phyloP scores from a whole-genome alignment of 2,113 vertebrate genomes.

The Columba livia region DNA sequence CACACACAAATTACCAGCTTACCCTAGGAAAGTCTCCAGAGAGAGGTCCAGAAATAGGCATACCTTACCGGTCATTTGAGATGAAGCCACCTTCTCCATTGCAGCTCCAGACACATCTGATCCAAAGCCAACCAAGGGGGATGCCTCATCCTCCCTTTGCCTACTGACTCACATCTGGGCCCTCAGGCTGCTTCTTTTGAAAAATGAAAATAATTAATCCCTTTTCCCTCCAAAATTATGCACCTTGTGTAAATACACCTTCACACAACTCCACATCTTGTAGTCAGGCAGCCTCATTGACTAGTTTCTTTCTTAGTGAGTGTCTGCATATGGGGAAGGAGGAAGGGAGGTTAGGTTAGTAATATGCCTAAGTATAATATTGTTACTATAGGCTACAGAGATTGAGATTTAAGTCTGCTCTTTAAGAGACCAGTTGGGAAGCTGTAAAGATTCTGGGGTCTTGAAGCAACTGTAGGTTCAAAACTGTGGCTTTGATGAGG shows the following conservation, averaged over 20 bases:
- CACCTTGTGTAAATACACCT: background rate
- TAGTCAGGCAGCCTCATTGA: background rate
- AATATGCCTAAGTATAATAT: background rate
- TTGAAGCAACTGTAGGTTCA: background rate
- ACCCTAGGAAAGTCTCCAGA: background rate
- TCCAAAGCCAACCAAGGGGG: background rate
- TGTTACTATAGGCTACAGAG: background rate
- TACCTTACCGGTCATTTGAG: background rate
- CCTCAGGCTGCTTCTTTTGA: background rate
- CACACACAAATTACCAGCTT: background rate
- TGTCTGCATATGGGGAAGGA: background rate
- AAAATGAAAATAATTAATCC: background rate
- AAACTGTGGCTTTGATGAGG: background rate
- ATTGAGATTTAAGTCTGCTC: background rate
- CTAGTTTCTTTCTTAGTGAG: background rate
- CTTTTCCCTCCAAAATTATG: background rate
- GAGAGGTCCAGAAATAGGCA: background rate
- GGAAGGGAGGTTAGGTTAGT: background rate
- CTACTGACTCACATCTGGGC: background rate
- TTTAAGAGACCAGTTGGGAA: accelerated
- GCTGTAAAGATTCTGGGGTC: background rate
- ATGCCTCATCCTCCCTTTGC: background rate
- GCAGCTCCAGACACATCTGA: background rate
- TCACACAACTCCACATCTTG: background rate
- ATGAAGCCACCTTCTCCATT: background rate